Conservation (phyloP, 2,797 vertebrate genomes). For the Monodelphis domestica region DNA sequence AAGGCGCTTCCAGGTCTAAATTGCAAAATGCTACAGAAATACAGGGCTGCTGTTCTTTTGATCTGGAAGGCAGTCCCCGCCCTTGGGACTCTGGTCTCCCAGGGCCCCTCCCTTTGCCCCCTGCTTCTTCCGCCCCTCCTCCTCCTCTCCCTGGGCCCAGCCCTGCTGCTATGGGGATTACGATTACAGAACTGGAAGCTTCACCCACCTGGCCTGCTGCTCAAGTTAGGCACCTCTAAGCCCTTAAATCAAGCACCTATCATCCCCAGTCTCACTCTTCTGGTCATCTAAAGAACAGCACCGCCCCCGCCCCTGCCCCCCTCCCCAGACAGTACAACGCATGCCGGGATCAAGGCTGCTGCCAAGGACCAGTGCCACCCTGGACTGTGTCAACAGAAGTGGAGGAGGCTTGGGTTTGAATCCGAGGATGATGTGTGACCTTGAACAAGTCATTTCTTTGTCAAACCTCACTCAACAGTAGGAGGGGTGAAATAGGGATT, state of each 20-base stretch:
- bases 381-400: background rate
- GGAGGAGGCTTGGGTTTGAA: background rate
- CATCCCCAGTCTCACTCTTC: background rate
- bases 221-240: background rate
- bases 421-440: background rate
- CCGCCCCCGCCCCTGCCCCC: background rate
- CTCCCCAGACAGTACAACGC: no score
- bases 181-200: background rate
- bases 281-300: background rate
- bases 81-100: background rate
- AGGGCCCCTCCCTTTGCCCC: background rate
- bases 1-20: background rate
- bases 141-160: background rate
- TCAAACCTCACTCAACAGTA: background rate
- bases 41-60: background rate
- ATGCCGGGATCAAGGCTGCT: no score
- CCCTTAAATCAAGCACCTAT: no score
- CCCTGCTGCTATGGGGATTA: background rate
- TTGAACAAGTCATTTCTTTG: background rate
- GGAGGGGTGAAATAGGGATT: background rate
- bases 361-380: background rate
- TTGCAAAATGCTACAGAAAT: background rate
- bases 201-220: constrained; percentile 26
- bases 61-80: background rate
- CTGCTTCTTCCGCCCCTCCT: background rate